Evolutionary conservation across 2,797 vertebrate species (phyloP).

Genomic region (Hippopotamyrus pictus): DNA sequence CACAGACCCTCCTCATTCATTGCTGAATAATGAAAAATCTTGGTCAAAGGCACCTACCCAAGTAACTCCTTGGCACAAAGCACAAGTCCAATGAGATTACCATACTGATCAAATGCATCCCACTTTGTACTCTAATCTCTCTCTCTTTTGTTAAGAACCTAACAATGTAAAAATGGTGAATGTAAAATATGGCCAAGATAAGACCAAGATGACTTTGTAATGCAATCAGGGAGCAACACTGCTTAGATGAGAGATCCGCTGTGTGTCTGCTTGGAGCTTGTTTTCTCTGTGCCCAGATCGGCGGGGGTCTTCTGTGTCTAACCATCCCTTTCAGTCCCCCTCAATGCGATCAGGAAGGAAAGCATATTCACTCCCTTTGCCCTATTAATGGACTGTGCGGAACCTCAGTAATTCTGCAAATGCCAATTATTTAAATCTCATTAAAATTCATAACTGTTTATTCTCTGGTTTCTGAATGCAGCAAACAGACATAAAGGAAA

Average conservation of each 20-base stretch:
- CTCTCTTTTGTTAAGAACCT: background rate
- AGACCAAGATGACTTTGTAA: background rate
- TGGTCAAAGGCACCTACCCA: background rate
- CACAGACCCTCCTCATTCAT: background rate
- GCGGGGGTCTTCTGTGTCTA: background rate
- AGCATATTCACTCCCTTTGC: background rate
- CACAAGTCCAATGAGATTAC: background rate
- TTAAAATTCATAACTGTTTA: slow-evolving; percentile 18
- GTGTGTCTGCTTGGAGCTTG: background rate
- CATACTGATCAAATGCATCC: background rate
- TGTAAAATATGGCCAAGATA: slow-evolving; percentile 9
- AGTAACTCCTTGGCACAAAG: background rate
- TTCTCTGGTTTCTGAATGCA: background rate
- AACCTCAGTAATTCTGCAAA: background rate
- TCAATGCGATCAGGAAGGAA: background rate
- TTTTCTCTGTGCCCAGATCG: background rate
- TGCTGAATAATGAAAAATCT: background rate
- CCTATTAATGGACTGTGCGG: background rate
- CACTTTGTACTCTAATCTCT: background rate
- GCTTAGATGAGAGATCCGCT: background rate
- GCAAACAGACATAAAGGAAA: slow-evolving; percentile 5
- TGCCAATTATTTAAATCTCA: background rate
- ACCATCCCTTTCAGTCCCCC: background rate
- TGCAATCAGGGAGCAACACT: background rate
- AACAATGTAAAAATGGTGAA: background rate